Evolutionary conservation across 2,888 invertebrate genomes (phyloP).

Genomic region (Campopleginae sp.): DNA sequence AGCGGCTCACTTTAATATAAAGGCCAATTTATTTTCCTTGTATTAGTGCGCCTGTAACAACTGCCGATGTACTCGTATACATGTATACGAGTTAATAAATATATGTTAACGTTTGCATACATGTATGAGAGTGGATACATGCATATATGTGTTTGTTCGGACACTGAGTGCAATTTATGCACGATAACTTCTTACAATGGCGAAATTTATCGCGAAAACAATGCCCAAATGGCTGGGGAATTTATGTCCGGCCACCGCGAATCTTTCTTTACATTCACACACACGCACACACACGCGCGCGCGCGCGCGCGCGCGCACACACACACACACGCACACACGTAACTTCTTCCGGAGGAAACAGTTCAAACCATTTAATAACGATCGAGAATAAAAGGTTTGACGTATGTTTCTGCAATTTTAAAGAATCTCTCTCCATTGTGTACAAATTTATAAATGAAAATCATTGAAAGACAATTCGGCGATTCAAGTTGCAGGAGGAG

Average conservation of each 20-base stretch:
- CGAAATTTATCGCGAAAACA: conserved; percentile 79
- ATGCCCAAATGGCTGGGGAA: conserved; percentile 69
- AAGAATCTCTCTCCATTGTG: neutral
- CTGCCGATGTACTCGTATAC: conserved; percentile 33
- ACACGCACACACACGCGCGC: conserved; percentile 11
- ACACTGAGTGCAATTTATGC: conserved; percentile 76
- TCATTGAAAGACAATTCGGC: too few species aligned
- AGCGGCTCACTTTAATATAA: conserved; percentile 80
- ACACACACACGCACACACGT: conserved; percentile 21
- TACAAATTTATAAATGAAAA: neutral
- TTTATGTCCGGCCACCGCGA: conserved; percentile 58
- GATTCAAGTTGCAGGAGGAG: too few species aligned
- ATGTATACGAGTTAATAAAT: neutral
- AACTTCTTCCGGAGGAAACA: conserved; percentile 9
- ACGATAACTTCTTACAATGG: conserved; percentile 76
- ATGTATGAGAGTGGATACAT: conserved; percentile 6
- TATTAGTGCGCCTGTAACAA: conserved; percentile 63
- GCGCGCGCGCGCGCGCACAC: conserved; percentile 11
- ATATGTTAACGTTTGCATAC: neutral
- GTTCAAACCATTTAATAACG: neutral
- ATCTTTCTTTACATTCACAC: conserved; percentile 49
- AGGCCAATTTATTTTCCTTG: conserved; percentile 79
- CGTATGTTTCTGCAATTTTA: neutral
- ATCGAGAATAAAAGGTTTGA: neutral
- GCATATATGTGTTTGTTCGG: conserved; percentile 43